Conservation (phyloP, 2,797 vertebrate genomes). For the Halcyon leucocephala region DNA sequence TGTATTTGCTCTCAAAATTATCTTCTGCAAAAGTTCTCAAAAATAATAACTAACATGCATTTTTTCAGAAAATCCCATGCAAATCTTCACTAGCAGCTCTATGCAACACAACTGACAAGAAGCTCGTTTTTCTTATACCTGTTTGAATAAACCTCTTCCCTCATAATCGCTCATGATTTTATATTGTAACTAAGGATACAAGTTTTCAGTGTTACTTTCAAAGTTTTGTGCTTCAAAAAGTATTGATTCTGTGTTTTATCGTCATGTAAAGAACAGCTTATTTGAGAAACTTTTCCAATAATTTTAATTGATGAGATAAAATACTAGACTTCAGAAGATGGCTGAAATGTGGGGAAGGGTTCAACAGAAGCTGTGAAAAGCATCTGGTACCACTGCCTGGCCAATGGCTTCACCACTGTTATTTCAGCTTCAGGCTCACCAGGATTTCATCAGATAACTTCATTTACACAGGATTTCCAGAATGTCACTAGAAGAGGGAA, state of each 20-base stretch:
- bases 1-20: not conserved
- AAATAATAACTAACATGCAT: not conserved
- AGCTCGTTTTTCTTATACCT: not conserved
- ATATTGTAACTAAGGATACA: not conserved
- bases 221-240: not conserved
- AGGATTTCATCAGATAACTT: not conserved
- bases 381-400: accelerated
- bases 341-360: not conserved
- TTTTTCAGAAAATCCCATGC: not conserved
- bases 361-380: not conserved
- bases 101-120: not conserved
- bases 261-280: not conserved
- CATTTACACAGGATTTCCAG: not conserved
- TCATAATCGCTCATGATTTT: not conserved
- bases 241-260: not conserved
- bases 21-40: not conserved
- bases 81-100: not conserved
- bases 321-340: not conserved
- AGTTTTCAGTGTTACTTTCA: not conserved
- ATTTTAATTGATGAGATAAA: not conserved
- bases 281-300: not conserved
- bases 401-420: not conserved
- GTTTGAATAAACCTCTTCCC: not conserved
- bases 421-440: not conserved
- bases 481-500: not conserved